A percentile compares a stretch with the other conserved stretches of the same genome.
Evolutionary conservation across 2,113 vertebrate genomes (phyloP).

Genomic region (Smithornis capensis): DNA sequence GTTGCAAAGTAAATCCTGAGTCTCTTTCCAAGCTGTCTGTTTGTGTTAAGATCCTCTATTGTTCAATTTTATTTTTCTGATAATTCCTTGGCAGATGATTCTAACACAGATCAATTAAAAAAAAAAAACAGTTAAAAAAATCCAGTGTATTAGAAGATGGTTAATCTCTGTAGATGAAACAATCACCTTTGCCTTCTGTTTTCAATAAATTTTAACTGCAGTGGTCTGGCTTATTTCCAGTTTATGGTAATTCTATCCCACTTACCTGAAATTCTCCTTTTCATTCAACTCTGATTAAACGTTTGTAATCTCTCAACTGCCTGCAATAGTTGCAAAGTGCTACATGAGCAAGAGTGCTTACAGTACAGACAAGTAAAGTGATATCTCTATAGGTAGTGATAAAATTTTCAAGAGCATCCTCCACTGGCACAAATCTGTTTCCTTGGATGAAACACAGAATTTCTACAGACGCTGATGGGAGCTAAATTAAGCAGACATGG

Average conservation of each 20-base stretch:
- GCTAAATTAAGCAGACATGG: neutral
- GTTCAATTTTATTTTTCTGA: neutral
- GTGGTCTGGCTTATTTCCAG: slow-evolving; percentile 10
- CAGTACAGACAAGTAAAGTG: neutral
- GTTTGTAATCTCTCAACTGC: neutral
- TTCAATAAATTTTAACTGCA: slow-evolving; percentile 33
- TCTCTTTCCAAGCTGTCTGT: neutral
- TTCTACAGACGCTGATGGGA: neutral
- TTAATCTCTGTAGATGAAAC: slow-evolving; percentile 35
- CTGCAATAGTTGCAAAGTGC: neutral
- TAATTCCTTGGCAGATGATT: neutral
- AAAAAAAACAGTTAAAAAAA: neutral
- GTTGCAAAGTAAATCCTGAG: neutral
- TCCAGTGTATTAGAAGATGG: neutral
- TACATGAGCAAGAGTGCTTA: neutral
- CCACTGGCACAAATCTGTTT: neutral
- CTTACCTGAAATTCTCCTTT: slow-evolving; percentile 31
- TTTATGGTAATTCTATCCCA: neutral
- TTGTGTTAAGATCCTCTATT: neutral
- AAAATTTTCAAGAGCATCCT: slow-evolving; percentile 14
- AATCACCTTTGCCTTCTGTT: slow-evolving; percentile 13
- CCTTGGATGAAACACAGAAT: neutral
- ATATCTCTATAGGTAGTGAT: neutral
- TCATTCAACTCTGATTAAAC: neutral
- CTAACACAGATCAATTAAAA: neutral